Evolutionary conservation across 2,888 invertebrate species (phyloP), one percentile per base, ranked within the genome.

Genomic region (Netelia fuscicornis): DNA sequence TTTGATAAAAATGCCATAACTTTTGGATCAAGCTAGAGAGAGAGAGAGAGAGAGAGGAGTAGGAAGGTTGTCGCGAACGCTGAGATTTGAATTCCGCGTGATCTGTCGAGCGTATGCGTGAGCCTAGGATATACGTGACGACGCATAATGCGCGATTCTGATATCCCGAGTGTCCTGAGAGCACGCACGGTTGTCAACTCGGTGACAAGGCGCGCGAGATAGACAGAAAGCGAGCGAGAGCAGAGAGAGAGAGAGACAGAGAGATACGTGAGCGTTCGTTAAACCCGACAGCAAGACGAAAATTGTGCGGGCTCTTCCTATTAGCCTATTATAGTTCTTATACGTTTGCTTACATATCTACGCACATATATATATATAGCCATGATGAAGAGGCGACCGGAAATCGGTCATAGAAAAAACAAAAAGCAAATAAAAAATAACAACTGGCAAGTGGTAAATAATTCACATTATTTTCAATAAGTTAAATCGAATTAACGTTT

Each of bases 81-180:
- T 62, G 76, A 82, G 81, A 84, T 88, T 86, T 72, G 81, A 88
- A 87, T 87, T 88, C 87, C 79, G 86, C 84, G 86, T 89, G 89
- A 91, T 90, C 88, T 88, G 84, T 48, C 37, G 83, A 86, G 85
- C 85, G 87, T 89, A 88, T 89, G 89, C 90, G 87, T 81, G 84
- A 88, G 84, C 86, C 86, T 87, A 52, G 85, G 83, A 87, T 86
- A 87, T 79, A 89, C 91, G 91, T 91, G 91, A 84, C 88, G 87
- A 88, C 87, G 91, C 91, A 92, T 91, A 92, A 92, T 91, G 88
- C 89, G 85, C 83, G 79, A 37, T 77, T 84, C 85, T 85, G 78
- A 86, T 85, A 85, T 81, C 71, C 81, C 84, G 84, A 86, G 87
- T 85, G 86, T 86, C 86, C 87, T 87, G 84, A 70, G 85, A 85